Base-by-base conservation (phyloP, 2,888 invertebrate species). In the Pemphredon lugubris region DNA sequence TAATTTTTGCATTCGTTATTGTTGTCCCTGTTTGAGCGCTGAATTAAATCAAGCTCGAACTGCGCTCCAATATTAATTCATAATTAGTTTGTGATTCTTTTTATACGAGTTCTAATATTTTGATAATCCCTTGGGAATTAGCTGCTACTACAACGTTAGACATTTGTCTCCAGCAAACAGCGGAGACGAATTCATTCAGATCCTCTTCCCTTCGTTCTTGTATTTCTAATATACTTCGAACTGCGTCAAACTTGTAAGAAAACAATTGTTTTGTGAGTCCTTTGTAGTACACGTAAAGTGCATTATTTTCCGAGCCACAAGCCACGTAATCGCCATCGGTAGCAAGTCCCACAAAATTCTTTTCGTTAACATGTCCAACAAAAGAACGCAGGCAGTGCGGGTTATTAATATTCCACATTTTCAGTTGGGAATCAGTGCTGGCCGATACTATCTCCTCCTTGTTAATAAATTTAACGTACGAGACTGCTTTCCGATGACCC, bases 271-370 rank as follows among this genome's bases (percentile, higher is more conserved):
- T 95, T 23, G 96, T 94, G 65, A 98, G 91, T 0, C 96, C 96
- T 86, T 96, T 95, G 90, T 97, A 97, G 91, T 98, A 98, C 51
- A 98, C 93, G 88, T 96, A 98, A 3, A 98, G 91, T 0, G 97
- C 94, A 90, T 98, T 98, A 88, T 97, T 97, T 90, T 98, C 98
- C 2, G 97, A 97, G 58, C 98, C 98, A 90, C 97, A 98, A 0
- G 97, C 97, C 23, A 98, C 94, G 89, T 97, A 98, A 90, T 97
- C 94, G 1, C 96, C 96, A 87, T 97, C 96, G 0, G 97, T 97
- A 0, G 97, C 96, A 48, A 98, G 91, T 0, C 98, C 98, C 1
- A 98, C 97, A 90, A 98, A 98, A 90, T 98, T 98, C 90, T 98
- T 98, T 90, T 98, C 98, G 89, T 98, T 98, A 4, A 95, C 93